phyloP scores from a whole-genome alignment of 2,113 vertebrate species.

The Bubalus kerabau region DNA sequence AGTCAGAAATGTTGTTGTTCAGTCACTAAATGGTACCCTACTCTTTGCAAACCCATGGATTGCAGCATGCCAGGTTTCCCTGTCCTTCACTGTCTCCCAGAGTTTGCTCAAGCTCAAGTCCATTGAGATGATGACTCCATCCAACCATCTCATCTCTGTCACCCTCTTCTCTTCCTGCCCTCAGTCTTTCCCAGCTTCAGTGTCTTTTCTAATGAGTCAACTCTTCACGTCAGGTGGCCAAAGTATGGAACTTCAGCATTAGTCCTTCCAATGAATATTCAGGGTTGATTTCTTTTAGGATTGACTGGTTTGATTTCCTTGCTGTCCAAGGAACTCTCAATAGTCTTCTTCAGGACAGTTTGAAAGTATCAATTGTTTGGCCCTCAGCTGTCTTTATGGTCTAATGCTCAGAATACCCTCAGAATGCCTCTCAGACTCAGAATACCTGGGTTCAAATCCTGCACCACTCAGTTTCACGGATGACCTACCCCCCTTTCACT shows the following conservation, averaged over 20 bases:
- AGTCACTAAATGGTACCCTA: background rate
- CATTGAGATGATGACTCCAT: background rate
- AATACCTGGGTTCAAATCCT: background rate
- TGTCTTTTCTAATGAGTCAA: background rate
- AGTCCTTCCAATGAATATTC: background rate
- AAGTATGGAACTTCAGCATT: background rate
- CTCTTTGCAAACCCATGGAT: background rate
- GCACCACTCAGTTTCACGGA: background rate
- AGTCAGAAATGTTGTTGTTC: background rate
- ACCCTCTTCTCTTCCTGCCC: background rate
- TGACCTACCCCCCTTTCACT: rapidly evolving
- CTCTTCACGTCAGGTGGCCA: background rate
- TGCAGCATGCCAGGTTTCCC: background rate
- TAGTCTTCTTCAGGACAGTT: background rate
- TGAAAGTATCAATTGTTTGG: background rate
- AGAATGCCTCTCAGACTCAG: background rate
- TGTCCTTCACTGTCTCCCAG: background rate
- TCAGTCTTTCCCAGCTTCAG: background rate
- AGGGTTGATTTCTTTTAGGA: background rate
- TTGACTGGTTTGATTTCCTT: background rate
- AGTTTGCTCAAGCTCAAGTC: background rate
- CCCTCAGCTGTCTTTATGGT: background rate
- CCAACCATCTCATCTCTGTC: background rate
- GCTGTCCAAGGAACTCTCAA: background rate
- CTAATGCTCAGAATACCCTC: background rate